A percentile compares a stretch with the other conserved stretches of the same genome.
These are phyloP conservation scores for Netelia melanura DNA, from an alignment of 2,888 invertebrate genomes.

Conservation along the genomic window DNA sequence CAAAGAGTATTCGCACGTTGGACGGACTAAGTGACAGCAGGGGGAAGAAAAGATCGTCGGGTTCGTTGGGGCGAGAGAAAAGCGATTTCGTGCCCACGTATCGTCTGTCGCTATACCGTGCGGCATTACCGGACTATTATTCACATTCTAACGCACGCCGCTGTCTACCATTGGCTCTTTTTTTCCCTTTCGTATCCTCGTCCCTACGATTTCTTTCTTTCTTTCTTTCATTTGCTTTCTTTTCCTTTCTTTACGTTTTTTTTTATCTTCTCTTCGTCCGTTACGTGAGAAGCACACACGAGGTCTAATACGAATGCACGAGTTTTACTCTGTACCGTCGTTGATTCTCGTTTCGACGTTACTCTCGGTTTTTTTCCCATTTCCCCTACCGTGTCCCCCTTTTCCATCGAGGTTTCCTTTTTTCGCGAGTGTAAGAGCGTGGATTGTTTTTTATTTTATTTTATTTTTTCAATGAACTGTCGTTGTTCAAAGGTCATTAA, in stretches of 20 bases:
- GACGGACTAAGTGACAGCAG: too few relatives aligned
- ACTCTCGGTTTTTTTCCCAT: neutral
- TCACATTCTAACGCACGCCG: constrained; percentile 10
- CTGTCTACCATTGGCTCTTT: neutral
- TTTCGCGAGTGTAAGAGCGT: neutral
- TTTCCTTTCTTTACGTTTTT: neutral
- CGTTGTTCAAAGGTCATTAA: too few relatives aligned
- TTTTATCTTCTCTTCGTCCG: neutral
- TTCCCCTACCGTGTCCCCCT: neutral
- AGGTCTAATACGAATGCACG: neutral
- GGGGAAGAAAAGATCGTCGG: too few relatives aligned
- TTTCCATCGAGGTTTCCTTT: neutral
- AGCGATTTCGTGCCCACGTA: neutral
- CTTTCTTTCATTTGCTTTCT: neutral
- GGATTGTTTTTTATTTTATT: too few relatives aligned
- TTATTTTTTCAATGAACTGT: too few relatives aligned
- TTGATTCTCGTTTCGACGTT: constrained; percentile 17
- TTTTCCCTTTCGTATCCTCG: neutral
- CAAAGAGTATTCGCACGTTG: too few relatives aligned
- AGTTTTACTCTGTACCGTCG: constrained; percentile 3
- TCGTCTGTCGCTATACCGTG: neutral
- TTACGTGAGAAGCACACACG: neutral
- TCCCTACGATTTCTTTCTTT: neutral
- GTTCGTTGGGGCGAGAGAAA: neutral
- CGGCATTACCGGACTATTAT: constrained; percentile 2